Conservation (phyloP, 2,888 invertebrate genomes). For the Drosophila koepferae region DNA sequence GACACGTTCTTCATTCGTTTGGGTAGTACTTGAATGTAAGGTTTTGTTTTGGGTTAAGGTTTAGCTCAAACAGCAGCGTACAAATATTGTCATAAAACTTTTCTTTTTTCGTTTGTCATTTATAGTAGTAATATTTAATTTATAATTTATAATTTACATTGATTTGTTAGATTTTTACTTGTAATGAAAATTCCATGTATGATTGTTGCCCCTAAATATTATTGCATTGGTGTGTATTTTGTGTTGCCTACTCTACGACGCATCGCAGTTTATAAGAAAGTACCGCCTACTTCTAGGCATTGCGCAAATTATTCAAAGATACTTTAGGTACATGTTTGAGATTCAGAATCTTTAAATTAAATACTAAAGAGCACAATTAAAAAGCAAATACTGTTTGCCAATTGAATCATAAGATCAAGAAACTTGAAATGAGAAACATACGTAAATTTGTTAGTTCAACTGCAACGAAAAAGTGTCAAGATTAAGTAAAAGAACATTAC, state of each 20-base stretch:
- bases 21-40: constrained; percentile 32
- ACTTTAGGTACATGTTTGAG: constrained; percentile 37
- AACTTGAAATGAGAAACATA: not conserved
- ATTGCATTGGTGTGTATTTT: constrained; percentile 51
- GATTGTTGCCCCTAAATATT: constrained; percentile 75
- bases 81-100: constrained; percentile 77
- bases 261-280: constrained; percentile 18
- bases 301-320: constrained; percentile 14
- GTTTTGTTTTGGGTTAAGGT: constrained; percentile 36
- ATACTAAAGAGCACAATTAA: not conserved
- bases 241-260: constrained; percentile 47
- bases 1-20: constrained; percentile 10
- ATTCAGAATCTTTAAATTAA: constrained; percentile 3
- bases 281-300: constrained; percentile 43
- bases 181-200: constrained; percentile 59
- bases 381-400: not conserved
- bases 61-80: constrained; percentile 71
- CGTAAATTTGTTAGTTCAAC: not conserved
- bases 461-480: not conserved
- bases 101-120: constrained; percentile 37
- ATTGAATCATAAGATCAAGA: not conserved
- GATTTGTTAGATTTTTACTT: constrained; percentile 40
- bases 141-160: constrained; percentile 72
- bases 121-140: constrained; percentile 40
- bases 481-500: constrained; percentile 15